Evolutionary conservation across 2,888 invertebrate species (phyloP).

Genomic region (Athripsodes cinereus): DNA sequence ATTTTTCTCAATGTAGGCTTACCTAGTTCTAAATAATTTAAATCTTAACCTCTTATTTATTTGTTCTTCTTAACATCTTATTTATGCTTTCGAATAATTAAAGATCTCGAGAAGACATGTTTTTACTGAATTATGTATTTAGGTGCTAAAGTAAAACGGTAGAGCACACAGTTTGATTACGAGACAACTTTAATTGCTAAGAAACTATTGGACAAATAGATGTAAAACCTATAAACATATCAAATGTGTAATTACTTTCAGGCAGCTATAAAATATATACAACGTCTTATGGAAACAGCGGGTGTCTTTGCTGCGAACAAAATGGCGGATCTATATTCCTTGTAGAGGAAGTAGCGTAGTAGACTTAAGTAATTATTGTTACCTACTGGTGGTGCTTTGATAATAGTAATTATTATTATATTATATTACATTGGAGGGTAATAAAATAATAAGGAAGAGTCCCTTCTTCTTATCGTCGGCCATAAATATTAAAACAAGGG

Average conservation of each 20-base stretch:
- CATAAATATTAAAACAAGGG: constrained; percentile 20
- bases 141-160: too few relatives aligned
- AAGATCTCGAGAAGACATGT: too few relatives aligned
- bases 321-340: constrained; percentile 29
- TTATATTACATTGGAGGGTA: constrained; percentile 33
- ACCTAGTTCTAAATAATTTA: too few relatives aligned
- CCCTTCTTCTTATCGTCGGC: constrained; percentile 23
- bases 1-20: too few relatives aligned
- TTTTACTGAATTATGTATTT: too few relatives aligned
- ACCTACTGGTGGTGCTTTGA: constrained; percentile 51
- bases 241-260: background rate
- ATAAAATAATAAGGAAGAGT: constrained; percentile 27
- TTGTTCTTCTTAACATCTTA: too few relatives aligned
- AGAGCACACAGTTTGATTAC: too few relatives aligned
- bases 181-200: too few relatives aligned
- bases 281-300: constrained; percentile 25
- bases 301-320: constrained; percentile 17
- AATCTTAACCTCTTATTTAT: too few relatives aligned
- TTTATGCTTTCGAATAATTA: too few relatives aligned
- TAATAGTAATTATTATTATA: constrained; percentile 1
- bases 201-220: too few relatives aligned
- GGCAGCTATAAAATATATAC: background rate
- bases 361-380: constrained; percentile 57
- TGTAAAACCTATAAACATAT: too few relatives aligned
- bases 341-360: constrained; percentile 45